These are phyloP conservation scores for Cataglyphis hispanica DNA, from an alignment of 1,140 invertebrate genomes.

Conservation along the genomic window DNA sequence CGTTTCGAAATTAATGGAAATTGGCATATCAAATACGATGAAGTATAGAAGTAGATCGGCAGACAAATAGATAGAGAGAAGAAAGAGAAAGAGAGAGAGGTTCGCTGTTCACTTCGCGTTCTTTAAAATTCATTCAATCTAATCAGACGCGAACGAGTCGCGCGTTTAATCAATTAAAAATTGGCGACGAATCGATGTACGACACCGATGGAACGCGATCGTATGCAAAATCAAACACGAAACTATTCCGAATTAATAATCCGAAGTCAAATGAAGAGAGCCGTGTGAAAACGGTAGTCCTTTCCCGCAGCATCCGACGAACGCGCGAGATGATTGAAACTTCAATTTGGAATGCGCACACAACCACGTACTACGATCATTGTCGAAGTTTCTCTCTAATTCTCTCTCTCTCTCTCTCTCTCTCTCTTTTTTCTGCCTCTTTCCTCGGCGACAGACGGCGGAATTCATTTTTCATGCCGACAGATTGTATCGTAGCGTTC, in stretches of 20 bases:
- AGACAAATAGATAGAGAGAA: too few relatives aligned
- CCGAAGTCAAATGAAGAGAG: not conserved
- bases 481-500: slow-evolving; percentile 39
- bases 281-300: not conserved
- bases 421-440: not conserved
- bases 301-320: not conserved
- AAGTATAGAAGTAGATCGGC: not conserved
- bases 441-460: slow-evolving; percentile 8
- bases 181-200: not conserved
- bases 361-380: slow-evolving; percentile 34
- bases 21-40: slow-evolving; percentile 17
- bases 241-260: slow-evolving; percentile 29
- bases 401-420: not conserved
- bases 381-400: not conserved
- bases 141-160: not conserved
- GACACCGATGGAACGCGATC: not conserved
- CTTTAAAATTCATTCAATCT: not conserved
- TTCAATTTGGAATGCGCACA: slow-evolving; percentile 15
- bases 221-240: not conserved
- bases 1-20: slow-evolving; percentile 13
- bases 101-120: not conserved
- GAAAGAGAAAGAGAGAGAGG: not conserved
- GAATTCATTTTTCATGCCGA: slow-evolving; percentile 44
- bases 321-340: slow-evolving; percentile 33
- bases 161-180: slow-evolving; percentile 1